Evolutionary conservation across 2,888 invertebrate species (phyloP), one percentile per base, ranked within the genome.

Genomic region (Diadegma fenestrale): DNA sequence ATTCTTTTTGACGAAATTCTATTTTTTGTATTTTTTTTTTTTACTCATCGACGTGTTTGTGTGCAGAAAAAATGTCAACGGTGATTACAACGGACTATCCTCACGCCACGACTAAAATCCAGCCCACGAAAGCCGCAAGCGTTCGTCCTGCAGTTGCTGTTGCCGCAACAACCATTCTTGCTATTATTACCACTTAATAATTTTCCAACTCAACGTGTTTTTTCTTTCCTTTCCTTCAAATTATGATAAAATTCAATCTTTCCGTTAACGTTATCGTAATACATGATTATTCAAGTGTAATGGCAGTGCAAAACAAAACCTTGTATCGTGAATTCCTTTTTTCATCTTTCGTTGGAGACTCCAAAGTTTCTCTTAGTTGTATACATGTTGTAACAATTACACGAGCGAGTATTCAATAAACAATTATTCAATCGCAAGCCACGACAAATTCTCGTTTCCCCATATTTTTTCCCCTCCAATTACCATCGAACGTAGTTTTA

Each of bases 1-100:
- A 33, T 33, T 6, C 6, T 33, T 33, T 10, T 10, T 8, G 7
- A 10, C 37, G 10, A 37, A 4, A 54, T 22, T 54, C 22, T 22
- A 12, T 54, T 54, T 54, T 22, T 22, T 2, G 10, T 10, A 2
- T 19, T 54, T 19, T 22, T 54, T 22, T 48, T 30, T 7, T 10
- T 2, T 41, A 14, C 58, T 58, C 14, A 61, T 41, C 43, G 30
- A 10, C 48, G 10, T 72, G 12, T 66, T 37, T 63, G 45, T 81
- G 43, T 72, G n/a, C 80, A 88, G 88, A 84, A 87, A 87, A 86
- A 82, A 86, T 76, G 82, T 85, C 30, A 88, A 88, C 61, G 86
- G 86, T 54, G 87, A 87, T 77, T 86, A 82, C 69, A 87, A 87
- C 61, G 87, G 81, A 51, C 79, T 77, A 37, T 80, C 80, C 41